phyloP scores from a whole-genome alignment of 2,888 invertebrate genomes.

The Gymnocheta viridis region DNA sequence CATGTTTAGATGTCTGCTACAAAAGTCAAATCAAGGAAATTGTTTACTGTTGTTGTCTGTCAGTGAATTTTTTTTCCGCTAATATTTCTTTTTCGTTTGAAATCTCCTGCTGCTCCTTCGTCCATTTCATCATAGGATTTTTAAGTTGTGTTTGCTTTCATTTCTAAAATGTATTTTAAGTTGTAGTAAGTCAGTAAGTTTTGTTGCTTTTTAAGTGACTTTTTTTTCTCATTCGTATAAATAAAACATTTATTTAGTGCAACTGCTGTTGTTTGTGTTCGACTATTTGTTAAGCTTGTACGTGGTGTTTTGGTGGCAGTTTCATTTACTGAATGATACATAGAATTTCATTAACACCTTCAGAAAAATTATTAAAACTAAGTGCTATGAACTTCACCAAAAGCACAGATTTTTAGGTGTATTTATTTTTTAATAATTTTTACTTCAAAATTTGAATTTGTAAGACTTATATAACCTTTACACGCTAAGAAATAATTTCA shows the following conservation, averaged over 20 bases:
- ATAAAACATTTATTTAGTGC: constrained; percentile 42
- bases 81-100: constrained; percentile 28
- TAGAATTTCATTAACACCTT: constrained; percentile 51
- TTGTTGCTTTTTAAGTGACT: constrained; percentile 41
- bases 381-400: too few relatives aligned
- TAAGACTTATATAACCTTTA: too few relatives aligned
- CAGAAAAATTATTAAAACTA: constrained; percentile 19
- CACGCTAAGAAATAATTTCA: too few relatives aligned
- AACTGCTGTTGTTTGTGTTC: constrained; percentile 46
- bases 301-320: constrained; percentile 58
- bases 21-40: constrained; percentile 71
- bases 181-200: constrained; percentile 2
- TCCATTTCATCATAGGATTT: constrained; percentile 15
- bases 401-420: too few relatives aligned
- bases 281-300: constrained; percentile 60
- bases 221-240: constrained; percentile 28
- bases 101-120: constrained; percentile 28
- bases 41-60: constrained; percentile 58
- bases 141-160: constrained; percentile 18
- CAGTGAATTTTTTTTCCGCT: constrained; percentile 42
- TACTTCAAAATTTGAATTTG: too few relatives aligned
- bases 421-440: too few relatives aligned
- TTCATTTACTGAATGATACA: constrained; percentile 51
- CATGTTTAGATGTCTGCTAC: constrained; percentile 80
- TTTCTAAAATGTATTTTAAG: constrained; percentile 37